Base-by-base conservation (phyloP, 2,113 vertebrate genomes). In the Syrmaticus mikado region DNA sequence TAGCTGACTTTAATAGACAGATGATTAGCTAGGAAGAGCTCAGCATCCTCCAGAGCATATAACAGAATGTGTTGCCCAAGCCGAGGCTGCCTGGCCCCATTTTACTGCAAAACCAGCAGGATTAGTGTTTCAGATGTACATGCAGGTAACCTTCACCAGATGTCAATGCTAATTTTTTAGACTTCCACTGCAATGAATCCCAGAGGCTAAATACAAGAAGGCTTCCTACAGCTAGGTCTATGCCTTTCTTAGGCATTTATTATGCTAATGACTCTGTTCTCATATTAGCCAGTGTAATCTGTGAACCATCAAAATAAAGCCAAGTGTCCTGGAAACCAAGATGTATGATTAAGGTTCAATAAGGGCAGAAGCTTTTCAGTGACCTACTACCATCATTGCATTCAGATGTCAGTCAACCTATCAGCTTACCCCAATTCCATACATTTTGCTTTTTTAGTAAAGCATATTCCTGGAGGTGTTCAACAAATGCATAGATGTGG, bases 271-370 rank as follows among this genome's bases (percentile, higher is more conserved):
- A 80, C 46, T 38, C 30, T 87, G 34, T 83, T 93, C 72, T 89
- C 27, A 11, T 67, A 77, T 91, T 94, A 87, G 74, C 57, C 52
- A 61, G 62, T 50, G 62, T 91, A 89, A 94, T 65, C 82, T 64
- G 14, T 71, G 61, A 89, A 65, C 64, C 28, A 62, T 87, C 87
- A 77, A 73, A 93, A 89, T 66, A 77, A 82, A 94, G 32, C 22
- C 34, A 83, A 90, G 32, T 90, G 57, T 45, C 50, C 68, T 92
- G 82, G 64, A 87, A 94, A 85, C 68, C n/a, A 91, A 85, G 68
- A 74, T 75, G 57, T 15, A 78, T 3, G 7, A 72, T 57, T 55
- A 86, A 77, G 46, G 43, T 46, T 36, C 71, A 34, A 73, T 32
- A 72, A 81, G 43, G 40, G 58, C 45, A 92, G 74, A 67, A 87